Percentiles rank a stretch among this genome's conserved stretches.
phyloP scores from a whole-genome alignment of 2,113 vertebrate genomes.

The Aspiorhynchus laticeps region DNA sequence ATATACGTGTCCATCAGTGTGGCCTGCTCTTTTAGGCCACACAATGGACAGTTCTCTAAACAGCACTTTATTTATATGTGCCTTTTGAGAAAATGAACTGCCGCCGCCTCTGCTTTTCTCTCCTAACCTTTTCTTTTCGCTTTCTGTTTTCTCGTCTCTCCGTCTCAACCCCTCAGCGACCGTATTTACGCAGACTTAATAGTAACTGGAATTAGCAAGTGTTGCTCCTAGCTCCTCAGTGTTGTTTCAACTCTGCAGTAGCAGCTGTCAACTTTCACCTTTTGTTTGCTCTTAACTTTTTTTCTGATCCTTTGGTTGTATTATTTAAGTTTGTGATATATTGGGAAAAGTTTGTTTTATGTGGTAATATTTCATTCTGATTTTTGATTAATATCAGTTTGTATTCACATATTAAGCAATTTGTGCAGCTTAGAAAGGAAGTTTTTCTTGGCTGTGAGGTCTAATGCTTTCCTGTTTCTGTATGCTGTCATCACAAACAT shows the following conservation, averaged over 20 bases:
- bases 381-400: slow-evolving; percentile 13
- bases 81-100: slow-evolving; percentile 72
- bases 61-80: slow-evolving; percentile 74
- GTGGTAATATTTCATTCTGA: neutral
- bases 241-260: slow-evolving; percentile 26
- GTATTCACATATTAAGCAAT: neutral
- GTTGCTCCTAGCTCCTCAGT: slow-evolving; percentile 19
- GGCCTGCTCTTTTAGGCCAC: slow-evolving; percentile 66
- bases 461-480: slow-evolving; percentile 58
- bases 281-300: neutral
- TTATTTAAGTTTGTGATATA: neutral
- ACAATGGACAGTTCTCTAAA: slow-evolving; percentile 75
- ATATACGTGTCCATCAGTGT: slow-evolving; percentile 77
- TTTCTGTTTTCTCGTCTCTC: slow-evolving; percentile 16
- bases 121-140: slow-evolving; percentile 54
- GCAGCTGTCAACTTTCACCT: neutral
- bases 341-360: neutral
- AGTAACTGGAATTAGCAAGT: slow-evolving; percentile 54
- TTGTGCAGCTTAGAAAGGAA: neutral
- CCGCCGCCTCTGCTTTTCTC: slow-evolving; percentile 52
- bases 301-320: neutral
- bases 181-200: slow-evolving; percentile 50
- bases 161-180: slow-evolving; percentile 5
- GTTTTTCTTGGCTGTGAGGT: slow-evolving; percentile 64
- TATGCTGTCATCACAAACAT: neutral